Evolutionary conservation across 2,888 invertebrate species (phyloP), one percentile per base, ranked within the genome.

Genomic region (Asteroscopus sphinx): DNA sequence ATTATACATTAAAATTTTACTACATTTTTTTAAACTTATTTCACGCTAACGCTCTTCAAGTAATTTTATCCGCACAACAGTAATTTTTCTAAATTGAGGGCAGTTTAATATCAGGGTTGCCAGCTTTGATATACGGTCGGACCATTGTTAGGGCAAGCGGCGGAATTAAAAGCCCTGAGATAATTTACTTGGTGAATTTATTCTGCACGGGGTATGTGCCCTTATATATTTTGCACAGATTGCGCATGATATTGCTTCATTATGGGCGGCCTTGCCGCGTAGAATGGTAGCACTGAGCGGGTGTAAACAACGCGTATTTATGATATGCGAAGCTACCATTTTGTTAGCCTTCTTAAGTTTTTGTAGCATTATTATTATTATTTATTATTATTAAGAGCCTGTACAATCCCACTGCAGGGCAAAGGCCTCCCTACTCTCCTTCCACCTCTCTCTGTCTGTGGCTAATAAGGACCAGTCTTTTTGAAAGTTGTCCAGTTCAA

Each of bases 131-230:
- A 83, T 79, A 85, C 79, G 79, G 72, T 58, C 69, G 59, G 70
- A 72, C 73, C 76, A 79, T 74, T 79, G 79, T 76, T 72, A 13
- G 68, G 39, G 51, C 69, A 68, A 68, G 61, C 73, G 48, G 66
- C 72, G 73, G 82, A 87, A 88, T 88, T 87, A 88, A 88, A 88
- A 83, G 74, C 80, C 73, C 75, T 47, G 72, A 85, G 80, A 83
- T 85, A 87, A 88, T 87, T 87, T 87, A 82, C 83, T 83, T 81
- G 79, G 69, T 73, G 80, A 86, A 87, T 87, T 86, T 85, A 86
- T 88, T 82, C 80, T 68, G 66, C 65, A 76, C 77, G 72, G 77
- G 77, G 79, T 78, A 76, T 67, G 78, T 76, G 77, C 81, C 63
- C 65, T 55, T 55, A 68, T 65, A 75, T 85, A 84, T 87, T 83